Evolutionary conservation across 1,140 invertebrate genomes (phyloP).

Genomic region (Cyclina sinensis): DNA sequence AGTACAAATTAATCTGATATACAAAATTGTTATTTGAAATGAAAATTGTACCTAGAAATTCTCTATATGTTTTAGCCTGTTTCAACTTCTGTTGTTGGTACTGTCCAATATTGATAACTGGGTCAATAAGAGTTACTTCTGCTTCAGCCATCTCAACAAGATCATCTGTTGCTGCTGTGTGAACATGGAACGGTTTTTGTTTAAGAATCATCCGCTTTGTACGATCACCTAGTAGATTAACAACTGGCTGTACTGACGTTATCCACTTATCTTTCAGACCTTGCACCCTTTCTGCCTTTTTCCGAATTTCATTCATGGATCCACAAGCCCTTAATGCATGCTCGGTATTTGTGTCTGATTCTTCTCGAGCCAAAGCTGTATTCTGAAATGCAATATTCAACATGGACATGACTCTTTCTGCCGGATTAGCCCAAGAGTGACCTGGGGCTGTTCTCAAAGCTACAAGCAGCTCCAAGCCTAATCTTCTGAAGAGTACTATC

Average conservation of each 20-base stretch:
- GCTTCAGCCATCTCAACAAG: slow-evolving; percentile 24
- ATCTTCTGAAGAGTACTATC: slow-evolving; percentile 39
- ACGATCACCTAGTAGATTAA: not conserved
- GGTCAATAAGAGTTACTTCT: slow-evolving; percentile 49
- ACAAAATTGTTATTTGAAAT: not conserved
- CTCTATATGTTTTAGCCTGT: slow-evolving; percentile 41
- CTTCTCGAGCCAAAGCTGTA: slow-evolving; percentile 27
- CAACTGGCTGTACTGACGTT: slow-evolving; percentile 37
- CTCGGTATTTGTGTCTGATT: not conserved
- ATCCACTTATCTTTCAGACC: slow-evolving; percentile 56
- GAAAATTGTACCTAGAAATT: slow-evolving; percentile 42
- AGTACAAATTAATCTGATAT: not conserved
- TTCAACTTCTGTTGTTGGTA: slow-evolving; percentile 55
- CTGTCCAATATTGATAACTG: slow-evolving; percentile 50
- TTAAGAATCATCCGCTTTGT: slow-evolving; percentile 57
- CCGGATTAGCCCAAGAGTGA: slow-evolving; percentile 59
- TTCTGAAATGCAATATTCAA: slow-evolving; percentile 64
- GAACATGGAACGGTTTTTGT: slow-evolving; percentile 44
- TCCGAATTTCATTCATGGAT: slow-evolving; percentile 32
- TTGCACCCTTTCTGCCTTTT: slow-evolving; percentile 35
- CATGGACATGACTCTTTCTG: slow-evolving; percentile 65
- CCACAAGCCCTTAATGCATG: not conserved
- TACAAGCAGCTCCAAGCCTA: slow-evolving; percentile 55
- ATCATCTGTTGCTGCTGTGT: slow-evolving; percentile 36
- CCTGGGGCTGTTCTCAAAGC: slow-evolving; percentile 54